phyloP scores from a whole-genome alignment of 2,888 invertebrate genomes.

The Epistrophella euchroma region DNA sequence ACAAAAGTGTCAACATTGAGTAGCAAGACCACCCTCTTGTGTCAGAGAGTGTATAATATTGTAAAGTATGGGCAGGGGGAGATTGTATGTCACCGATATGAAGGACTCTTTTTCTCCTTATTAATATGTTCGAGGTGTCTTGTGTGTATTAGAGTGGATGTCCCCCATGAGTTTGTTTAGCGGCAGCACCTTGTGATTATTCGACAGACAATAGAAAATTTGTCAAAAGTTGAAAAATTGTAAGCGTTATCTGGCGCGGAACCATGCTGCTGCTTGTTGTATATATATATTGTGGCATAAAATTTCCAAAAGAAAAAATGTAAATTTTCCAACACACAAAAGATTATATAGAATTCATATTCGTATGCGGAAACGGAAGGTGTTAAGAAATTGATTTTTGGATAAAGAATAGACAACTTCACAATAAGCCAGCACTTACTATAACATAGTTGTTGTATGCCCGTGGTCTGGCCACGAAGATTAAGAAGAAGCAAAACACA shows the following conservation, averaged over 20 bases:
- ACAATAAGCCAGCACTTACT: neutral
- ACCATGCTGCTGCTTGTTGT: constrained; percentile 69
- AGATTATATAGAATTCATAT: neutral
- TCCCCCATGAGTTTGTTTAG: constrained; percentile 61
- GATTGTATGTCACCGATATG: constrained; percentile 69
- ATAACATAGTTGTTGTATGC: too few relatives aligned
- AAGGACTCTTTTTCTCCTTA: constrained; percentile 69
- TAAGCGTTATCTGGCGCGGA: constrained; percentile 67
- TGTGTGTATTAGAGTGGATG: constrained; percentile 44
- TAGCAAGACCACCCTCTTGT: constrained; percentile 62
- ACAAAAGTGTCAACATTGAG: constrained; percentile 75
- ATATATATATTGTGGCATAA: constrained; percentile 42
- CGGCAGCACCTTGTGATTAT: constrained; percentile 70
- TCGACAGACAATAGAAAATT: constrained; percentile 73
- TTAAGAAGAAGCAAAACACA: too few relatives aligned
- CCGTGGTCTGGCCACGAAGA: too few relatives aligned
- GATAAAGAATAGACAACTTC: constrained; percentile 28
- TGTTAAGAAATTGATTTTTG: constrained; percentile 44
- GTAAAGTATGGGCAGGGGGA: constrained; percentile 47
- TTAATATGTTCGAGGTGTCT: constrained; percentile 70
- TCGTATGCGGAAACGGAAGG: constrained; percentile 38
- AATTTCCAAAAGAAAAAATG: constrained; percentile 40
- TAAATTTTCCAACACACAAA: constrained; percentile 47
- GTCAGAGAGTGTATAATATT: neutral
- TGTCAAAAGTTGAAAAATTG: constrained; percentile 76